These are phyloP conservation scores for Polyergus mexicanus DNA, from an alignment of 1,140 invertebrate genomes.

Conservation along the genomic window DNA sequence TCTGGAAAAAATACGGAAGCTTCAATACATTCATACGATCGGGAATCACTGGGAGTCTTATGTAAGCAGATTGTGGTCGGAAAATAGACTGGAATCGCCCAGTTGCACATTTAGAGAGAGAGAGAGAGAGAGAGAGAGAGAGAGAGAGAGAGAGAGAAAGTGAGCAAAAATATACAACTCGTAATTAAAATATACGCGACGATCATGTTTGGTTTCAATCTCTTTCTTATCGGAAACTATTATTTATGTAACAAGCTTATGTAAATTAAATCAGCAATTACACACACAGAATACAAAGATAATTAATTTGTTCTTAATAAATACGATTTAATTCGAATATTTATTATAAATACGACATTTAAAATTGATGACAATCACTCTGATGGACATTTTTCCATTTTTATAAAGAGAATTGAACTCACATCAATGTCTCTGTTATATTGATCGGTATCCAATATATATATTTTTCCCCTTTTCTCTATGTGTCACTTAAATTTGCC, in stretches of 20 bases:
- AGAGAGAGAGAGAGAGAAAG: no score
- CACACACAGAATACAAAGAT: not conserved
- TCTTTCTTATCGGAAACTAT: no score
- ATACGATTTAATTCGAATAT: not conserved
- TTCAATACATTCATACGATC: slow-evolving; percentile 13
- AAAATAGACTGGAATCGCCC: slow-evolving; percentile 35
- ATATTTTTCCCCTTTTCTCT: not conserved
- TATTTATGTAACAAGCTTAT: no score
- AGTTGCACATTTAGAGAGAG: not conserved
- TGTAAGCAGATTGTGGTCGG: slow-evolving; percentile 29
- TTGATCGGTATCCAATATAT: not conserved
- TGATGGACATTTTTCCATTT: not conserved
- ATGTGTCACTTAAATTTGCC: not conserved
- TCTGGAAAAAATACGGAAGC: not conserved
- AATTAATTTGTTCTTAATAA: not conserved
- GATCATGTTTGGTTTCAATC: not conserved
- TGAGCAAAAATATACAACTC: not conserved
- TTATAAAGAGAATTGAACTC: not conserved
- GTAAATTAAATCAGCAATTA: not conserved
- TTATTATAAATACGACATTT: not conserved
- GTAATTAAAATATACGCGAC: not conserved
- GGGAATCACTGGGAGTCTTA: slow-evolving; percentile 19
- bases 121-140: not conserved
- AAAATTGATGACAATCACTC: not conserved
- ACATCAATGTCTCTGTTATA: not conserved